A percentile compares a stretch with the other conserved stretches of the same genome.
phyloP scores from a whole-genome alignment of 1,140 invertebrate genomes.

The Dendroctonus ponderosae region DNA sequence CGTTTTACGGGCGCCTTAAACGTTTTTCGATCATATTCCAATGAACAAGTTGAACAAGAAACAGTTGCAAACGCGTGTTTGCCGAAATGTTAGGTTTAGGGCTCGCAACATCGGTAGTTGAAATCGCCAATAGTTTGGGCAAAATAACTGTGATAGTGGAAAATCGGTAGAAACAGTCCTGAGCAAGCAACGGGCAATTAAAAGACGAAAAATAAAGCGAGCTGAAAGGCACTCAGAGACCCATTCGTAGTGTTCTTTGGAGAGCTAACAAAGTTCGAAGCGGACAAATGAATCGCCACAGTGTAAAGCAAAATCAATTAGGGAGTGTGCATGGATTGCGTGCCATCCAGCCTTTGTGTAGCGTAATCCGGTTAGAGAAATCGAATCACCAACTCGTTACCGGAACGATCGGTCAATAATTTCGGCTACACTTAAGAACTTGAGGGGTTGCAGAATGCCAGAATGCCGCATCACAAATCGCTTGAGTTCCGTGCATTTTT shows the following conservation, averaged over 20 bases:
- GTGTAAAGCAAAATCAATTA: conserved; percentile 37
- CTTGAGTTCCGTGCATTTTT: too few species aligned
- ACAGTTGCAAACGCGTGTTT: too few species aligned
- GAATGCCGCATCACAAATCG: too few species aligned
- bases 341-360: conserved; percentile 31
- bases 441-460: background rate
- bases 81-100: too few species aligned
- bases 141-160: background rate
- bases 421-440: conserved; percentile 24
- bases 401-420: conserved; percentile 37
- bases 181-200: background rate
- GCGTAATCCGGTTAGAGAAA: conserved; percentile 35
- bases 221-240: conserved; percentile 7
- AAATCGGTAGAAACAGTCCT: background rate
- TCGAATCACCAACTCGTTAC: conserved; percentile 35
- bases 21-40: too few species aligned
- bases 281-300: conserved; percentile 32
- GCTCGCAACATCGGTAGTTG: too few species aligned
- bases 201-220: too few species aligned
- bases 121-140: too few species aligned
- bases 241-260: conserved; percentile 2
- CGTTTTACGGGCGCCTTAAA: too few species aligned
- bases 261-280: conserved; percentile 30
- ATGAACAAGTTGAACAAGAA: too few species aligned
- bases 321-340: conserved; percentile 22